These are phyloP conservation scores for Dermatemys mawii DNA, from an alignment of 2,113 vertebrate species.

Conservation along the genomic window DNA sequence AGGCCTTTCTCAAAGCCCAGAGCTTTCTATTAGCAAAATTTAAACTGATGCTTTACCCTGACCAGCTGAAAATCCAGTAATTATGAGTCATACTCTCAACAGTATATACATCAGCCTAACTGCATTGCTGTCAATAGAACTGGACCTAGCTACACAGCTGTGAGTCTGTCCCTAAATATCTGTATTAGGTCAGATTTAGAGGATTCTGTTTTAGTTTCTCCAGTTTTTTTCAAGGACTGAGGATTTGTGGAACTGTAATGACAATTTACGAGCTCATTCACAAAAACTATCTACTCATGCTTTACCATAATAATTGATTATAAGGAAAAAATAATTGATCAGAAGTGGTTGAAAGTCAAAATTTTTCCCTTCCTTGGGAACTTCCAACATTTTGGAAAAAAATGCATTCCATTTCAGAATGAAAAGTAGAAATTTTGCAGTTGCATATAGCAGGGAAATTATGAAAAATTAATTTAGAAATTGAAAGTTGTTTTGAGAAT, in stretches of 20 bases:
- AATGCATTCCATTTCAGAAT: background rate
- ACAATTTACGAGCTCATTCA: background rate
- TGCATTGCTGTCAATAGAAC: fast-evolving
- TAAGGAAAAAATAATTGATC: background rate
- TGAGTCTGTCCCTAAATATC: background rate
- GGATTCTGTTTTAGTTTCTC: background rate
- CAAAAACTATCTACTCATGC: background rate
- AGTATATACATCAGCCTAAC: background rate
- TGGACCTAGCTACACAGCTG: background rate
- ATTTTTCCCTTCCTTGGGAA: background rate
- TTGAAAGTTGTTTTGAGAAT: no score
- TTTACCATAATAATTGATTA: background rate
- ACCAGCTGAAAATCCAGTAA: background rate
- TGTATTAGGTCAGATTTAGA: background rate
- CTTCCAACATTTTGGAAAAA: background rate
- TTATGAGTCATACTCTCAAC: background rate
- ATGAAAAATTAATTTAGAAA: no score
- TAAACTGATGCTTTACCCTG: background rate
- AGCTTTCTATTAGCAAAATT: background rate
- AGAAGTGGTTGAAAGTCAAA: background rate
- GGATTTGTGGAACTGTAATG: background rate
- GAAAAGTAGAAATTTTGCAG: background rate
- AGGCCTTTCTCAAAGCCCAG: background rate
- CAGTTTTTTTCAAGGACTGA: background rate
- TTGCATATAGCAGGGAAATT: background rate